These are phyloP conservation scores for Tympanoctomys barrerae DNA, from an alignment of 2,797 vertebrate species.

Conservation along the genomic window DNA sequence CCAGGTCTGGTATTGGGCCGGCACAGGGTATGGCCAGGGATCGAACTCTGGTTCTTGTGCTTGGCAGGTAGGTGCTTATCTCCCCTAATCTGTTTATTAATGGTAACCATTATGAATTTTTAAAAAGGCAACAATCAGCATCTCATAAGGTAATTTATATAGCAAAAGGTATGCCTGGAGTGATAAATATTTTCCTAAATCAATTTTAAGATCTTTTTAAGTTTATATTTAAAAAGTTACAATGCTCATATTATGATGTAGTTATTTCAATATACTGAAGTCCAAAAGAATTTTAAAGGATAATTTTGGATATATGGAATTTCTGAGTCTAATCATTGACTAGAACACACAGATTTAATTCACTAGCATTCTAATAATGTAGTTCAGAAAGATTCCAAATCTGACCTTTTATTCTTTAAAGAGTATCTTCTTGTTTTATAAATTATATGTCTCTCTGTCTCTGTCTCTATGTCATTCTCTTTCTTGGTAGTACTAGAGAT, in stretches of 20 bases:
- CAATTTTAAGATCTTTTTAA: constrained; percentile 53
- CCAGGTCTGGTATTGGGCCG: too few relatives aligned
- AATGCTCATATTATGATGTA: constrained; percentile 21
- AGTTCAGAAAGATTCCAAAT: constrained; percentile 60
- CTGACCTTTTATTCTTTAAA: constrained; percentile 42
- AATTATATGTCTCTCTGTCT: background rate
- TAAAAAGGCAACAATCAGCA: background rate
- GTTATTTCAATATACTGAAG: background rate
- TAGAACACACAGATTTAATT: constrained; percentile 23
- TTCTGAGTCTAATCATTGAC: constrained; percentile 59
- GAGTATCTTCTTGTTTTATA: constrained; percentile 35
- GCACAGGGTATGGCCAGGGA: too few relatives aligned
- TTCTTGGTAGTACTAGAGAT: background rate
- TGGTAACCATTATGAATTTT: background rate
- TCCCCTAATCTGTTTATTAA: constrained; percentile 2
- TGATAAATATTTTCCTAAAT: constrained; percentile 59
- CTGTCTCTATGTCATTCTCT: background rate
- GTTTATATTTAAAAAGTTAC: constrained; percentile 41
- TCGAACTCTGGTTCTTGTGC: too few relatives aligned
- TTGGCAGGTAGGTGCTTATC: too few relatives aligned
- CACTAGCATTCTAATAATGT: constrained; percentile 43
- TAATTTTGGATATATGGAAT: constrained; percentile 5
- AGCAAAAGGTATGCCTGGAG: background rate
- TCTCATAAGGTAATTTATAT: constrained; percentile 44
- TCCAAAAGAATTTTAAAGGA: constrained; percentile 49